Evolutionary conservation across 2,888 invertebrate genomes (phyloP).

Genomic region (Notodonta ziczac): DNA sequence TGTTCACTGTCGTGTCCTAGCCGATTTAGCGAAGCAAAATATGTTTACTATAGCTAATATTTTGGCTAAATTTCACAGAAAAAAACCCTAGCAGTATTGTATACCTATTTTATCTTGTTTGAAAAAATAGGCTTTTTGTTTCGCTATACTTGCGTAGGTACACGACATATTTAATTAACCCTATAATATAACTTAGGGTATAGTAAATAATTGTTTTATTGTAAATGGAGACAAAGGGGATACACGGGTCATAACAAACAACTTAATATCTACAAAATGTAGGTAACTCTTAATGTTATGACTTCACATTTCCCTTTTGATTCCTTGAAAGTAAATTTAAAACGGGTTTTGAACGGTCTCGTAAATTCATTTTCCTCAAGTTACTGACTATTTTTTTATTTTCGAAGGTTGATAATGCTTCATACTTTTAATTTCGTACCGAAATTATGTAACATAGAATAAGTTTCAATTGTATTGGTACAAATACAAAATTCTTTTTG

Average conservation of each 20-base stretch:
- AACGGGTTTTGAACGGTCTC: slow-evolving; percentile 5
- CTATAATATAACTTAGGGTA: slow-evolving; percentile 1
- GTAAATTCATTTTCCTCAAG: slow-evolving; percentile 12
- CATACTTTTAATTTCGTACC: slow-evolving; percentile 9
- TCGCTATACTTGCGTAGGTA: not conserved
- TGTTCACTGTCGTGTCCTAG: slow-evolving; percentile 26
- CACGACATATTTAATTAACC: not conserved
- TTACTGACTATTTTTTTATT: slow-evolving; percentile 23
- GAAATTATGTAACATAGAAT: not conserved
- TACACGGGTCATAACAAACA: not conserved
- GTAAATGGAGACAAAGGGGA: not conserved
- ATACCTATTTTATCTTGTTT: not conserved
- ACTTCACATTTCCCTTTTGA: not conserved
- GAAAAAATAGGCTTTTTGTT: not conserved
- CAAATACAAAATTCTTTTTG: not conserved
- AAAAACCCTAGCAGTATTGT: not conserved
- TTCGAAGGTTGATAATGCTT: slow-evolving; percentile 37
- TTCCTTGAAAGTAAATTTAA: not conserved
- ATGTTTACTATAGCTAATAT: too few species aligned
- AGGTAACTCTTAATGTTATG: not conserved
- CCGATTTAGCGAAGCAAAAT: slow-evolving; percentile 3
- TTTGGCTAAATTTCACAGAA: too few species aligned
- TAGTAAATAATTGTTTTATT: slow-evolving; percentile 8
- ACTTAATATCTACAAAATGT: not conserved
- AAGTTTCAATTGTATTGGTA: not conserved